phyloP scores from a whole-genome alignment of 2,113 vertebrate genomes.

The Caloenas nicobarica region DNA sequence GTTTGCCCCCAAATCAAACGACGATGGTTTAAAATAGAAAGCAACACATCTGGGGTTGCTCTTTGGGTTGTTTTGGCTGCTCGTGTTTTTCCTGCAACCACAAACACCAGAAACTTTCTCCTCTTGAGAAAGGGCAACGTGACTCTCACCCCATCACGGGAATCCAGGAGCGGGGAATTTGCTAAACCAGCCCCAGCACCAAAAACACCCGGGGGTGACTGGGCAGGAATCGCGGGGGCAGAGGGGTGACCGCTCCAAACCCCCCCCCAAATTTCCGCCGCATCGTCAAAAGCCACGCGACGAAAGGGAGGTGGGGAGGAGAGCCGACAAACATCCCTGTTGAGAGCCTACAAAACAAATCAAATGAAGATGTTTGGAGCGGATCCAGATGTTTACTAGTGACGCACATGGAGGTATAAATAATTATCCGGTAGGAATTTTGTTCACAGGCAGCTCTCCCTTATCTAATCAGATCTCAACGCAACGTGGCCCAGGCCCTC shows the following conservation, averaged over 20 bases:
- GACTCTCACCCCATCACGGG: not conserved
- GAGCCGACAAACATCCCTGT: not conserved
- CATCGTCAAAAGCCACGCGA: not conserved
- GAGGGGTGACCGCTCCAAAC: accelerated
- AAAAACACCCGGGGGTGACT: accelerated
- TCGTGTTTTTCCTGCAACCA: not conserved
- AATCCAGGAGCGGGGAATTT: not conserved
- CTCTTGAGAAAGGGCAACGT: not conserved
- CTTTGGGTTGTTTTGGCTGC: not conserved
- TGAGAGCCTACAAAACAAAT: not conserved
- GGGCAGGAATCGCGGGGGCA: no score
- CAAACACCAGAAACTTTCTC: not conserved
- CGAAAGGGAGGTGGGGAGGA: not conserved
- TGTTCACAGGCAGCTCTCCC: slow-evolving; percentile 28
- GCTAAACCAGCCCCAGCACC: accelerated
- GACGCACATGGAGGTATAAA: slow-evolving; percentile 58
- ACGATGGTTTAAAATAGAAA: not conserved
- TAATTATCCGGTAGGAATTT: slow-evolving; percentile 42
- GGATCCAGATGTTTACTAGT: slow-evolving; percentile 52
- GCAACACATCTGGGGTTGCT: not conserved
- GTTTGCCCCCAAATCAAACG: not conserved
- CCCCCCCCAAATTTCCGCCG: not conserved
- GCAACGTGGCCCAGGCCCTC: not conserved
- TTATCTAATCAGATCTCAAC: slow-evolving; percentile 35
- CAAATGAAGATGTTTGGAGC: slow-evolving; percentile 35